These are phyloP conservation scores for Pherbina coryleti DNA, from an alignment of 2,888 invertebrate species.

Conservation along the genomic window DNA sequence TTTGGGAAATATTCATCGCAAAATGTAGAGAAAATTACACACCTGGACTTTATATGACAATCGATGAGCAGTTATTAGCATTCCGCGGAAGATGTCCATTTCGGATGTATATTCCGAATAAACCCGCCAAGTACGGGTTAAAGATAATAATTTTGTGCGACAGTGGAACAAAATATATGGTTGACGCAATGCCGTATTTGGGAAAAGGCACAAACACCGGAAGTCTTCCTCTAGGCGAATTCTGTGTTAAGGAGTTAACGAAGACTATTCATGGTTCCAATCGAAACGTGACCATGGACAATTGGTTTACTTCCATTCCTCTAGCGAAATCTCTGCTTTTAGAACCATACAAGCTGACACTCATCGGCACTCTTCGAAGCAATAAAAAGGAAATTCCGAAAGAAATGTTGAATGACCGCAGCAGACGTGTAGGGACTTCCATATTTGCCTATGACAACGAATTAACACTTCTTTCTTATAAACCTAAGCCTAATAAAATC, in stretches of 20 bases:
- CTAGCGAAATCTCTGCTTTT: neutral
- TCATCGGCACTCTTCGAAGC: constrained; percentile 32
- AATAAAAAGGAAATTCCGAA: constrained; percentile 38
- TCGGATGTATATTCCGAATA: neutral
- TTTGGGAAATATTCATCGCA: neutral
- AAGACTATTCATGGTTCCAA: neutral
- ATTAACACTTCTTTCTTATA: constrained; percentile 28
- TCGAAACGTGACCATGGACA: neutral
- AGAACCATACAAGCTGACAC: constrained; percentile 26
- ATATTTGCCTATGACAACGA: constrained; percentile 40
- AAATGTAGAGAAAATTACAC: neutral
- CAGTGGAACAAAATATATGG: neutral
- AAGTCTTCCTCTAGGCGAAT: neutral
- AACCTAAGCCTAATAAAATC: constrained; percentile 37
- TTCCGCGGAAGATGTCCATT: neutral
- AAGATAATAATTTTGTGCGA: neutral
- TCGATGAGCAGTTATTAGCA: neutral
- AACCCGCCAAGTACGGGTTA: neutral
- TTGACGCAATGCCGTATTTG: neutral
- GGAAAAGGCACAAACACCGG: neutral
- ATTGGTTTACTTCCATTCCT: neutral
- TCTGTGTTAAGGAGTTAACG: neutral
- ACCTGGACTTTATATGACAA: neutral
- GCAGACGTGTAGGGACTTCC: constrained; percentile 19
- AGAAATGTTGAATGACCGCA: constrained; percentile 20